Conservation (phyloP, 2,113 vertebrate species). For the Nannobrachium achirus region DNA sequence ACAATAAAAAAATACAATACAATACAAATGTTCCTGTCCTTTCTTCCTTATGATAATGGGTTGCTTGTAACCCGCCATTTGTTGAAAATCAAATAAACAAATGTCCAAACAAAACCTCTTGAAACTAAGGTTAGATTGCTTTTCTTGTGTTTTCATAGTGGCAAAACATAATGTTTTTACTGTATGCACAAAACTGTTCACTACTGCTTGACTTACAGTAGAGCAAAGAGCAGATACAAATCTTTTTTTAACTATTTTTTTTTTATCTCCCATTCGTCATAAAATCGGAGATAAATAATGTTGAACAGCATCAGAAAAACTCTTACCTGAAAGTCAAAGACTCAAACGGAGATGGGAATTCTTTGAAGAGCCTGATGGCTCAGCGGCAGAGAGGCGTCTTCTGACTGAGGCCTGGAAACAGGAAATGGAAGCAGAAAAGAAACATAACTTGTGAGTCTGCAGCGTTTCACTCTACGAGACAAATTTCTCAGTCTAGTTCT, state of each 20-base stretch:
- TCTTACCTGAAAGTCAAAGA: not conserved
- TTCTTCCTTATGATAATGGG: conserved; percentile 1
- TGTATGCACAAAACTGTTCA: too few species aligned
- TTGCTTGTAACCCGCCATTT: conserved; percentile 63
- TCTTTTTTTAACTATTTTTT: not conserved
- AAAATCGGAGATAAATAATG: conserved; percentile 1
- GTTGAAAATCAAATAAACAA: conserved; percentile 36
- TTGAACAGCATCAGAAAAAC: conserved; percentile 2
- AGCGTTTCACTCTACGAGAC: conserved; percentile 47
- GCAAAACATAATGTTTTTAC: too few species aligned
- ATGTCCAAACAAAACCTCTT: conserved; percentile 58
- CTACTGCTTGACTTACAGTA: too few species aligned
- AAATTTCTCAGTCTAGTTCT: conserved; percentile 34
- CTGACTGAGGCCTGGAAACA: conserved; percentile 35
- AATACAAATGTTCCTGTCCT: not conserved
- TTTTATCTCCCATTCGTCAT: not conserved
- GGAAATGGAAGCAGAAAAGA: conserved; percentile 31
- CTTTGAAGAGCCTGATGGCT: conserved; percentile 24
- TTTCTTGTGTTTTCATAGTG: too few species aligned
- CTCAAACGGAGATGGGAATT: not conserved
- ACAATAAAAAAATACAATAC: not conserved
- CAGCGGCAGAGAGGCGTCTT: not conserved
- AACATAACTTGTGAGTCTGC: conserved; percentile 30
- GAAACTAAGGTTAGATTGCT: conserved; percentile 13
- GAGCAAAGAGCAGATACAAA: too few species aligned